A percentile compares a stretch with the other conserved stretches of the same genome.
These are phyloP conservation scores for Platyrinchus mystaceus DNA, from an alignment of 2,797 vertebrate genomes.

Conservation along the genomic window DNA sequence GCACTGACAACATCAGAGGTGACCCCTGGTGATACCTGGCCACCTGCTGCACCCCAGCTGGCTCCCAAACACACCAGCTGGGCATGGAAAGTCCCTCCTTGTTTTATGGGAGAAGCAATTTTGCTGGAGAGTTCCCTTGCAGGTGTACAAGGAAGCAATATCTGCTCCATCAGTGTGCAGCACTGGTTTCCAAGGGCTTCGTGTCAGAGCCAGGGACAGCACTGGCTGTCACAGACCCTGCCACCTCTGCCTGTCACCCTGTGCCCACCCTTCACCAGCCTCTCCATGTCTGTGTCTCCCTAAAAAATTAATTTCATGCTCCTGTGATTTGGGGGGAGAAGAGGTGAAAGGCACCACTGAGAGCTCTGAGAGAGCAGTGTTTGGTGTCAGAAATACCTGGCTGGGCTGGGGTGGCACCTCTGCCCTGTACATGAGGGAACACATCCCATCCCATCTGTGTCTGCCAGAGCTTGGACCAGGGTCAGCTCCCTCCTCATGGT, in stretches of 20 bases:
- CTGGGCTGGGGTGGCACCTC: background rate
- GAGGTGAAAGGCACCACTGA: accelerated
- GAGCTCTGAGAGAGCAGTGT: background rate
- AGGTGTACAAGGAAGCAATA: background rate
- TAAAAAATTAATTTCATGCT: background rate
- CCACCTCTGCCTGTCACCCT: background rate
- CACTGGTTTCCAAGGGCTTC: background rate
- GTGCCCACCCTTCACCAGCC: background rate
- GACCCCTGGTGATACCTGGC: background rate
- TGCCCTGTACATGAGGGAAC: background rate
- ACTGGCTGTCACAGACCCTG: background rate
- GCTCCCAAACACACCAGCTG: accelerated
- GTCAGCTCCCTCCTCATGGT: background rate
- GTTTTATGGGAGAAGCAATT: background rate
- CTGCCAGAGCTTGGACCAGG: background rate
- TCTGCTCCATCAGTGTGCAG: background rate
- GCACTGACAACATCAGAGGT: background rate
- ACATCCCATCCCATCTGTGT: background rate
- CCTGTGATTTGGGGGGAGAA: background rate
- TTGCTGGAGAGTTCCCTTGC: background rate
- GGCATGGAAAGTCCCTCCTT: background rate
- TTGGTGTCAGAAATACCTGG: background rate
- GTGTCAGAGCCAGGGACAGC: background rate
- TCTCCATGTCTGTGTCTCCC: background rate
- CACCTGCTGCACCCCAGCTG: too few species aligned